Evolutionary conservation across 2,797 vertebrate genomes (phyloP), one percentile per base, ranked within the genome.

Genomic region (Gallinago stenura): DNA sequence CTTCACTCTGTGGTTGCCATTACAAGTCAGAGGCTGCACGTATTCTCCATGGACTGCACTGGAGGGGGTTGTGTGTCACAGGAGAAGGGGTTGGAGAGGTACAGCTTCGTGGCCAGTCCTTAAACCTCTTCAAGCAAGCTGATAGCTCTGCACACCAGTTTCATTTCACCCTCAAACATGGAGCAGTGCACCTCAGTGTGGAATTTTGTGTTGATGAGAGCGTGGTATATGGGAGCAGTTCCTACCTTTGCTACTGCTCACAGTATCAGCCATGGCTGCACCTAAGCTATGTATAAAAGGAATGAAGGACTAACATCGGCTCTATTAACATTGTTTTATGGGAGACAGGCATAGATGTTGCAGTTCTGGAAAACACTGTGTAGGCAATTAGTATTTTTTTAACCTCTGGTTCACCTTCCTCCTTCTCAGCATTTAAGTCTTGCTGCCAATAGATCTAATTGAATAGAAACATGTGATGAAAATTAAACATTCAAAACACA

Each of bases 401-500:
- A 93, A 92, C 68, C 73, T 94, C 57, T 8, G 4, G 14, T 92
- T 95, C 76, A 92, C 69, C 80, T 88, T 90, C 58, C 45, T 76
- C 24, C 35, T 75, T 68, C 50, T 83, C 82, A 60, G 30, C 0
- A 0, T 69, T 68, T 46, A 79, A 83, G 31, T 70, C 85, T 68
- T 86, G 43, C 46, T 91, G 77, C 50, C 80, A 92, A 22, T 90
- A 66, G 30, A 51, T 56, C 71, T 95, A 89, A 95, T 87, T 88
- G 85, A 93, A 89, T 80, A 62, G 48, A 96, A 97, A 85, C 48
- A 60, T 89, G 56, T 51, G 75, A 77, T 83, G 87, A 72, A 94
- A 95, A 95, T 93, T 87, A 94, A 91, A 70, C 62, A 75, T 94
- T 94, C 70, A 83, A 75, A 85, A 77, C 80, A 58, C 31, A 57